A percentile compares a stretch with the other conserved stretches of the same genome.
Conservation (phyloP, 2,888 invertebrate genomes). For the Rapana venosa region DNA sequence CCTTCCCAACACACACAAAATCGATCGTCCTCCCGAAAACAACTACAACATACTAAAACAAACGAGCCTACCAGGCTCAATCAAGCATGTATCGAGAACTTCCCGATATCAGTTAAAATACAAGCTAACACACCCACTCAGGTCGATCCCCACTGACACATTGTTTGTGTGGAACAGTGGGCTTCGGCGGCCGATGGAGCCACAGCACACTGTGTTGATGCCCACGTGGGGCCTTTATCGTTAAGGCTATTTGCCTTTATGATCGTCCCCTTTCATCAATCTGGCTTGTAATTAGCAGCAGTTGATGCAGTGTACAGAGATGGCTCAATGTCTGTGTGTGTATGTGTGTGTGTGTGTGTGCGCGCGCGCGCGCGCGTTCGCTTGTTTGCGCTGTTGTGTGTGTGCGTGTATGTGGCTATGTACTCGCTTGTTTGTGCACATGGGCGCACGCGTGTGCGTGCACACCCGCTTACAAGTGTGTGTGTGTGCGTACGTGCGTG, state of each 20-base stretch:
- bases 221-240: not conserved
- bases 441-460: conserved; percentile 2
- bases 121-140: not conserved
- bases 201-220: not conserved
- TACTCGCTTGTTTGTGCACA: not conserved
- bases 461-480: not conserved
- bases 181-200: not conserved
- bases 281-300: too few relatives aligned
- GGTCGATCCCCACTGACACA: not conserved
- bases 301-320: too few relatives aligned
- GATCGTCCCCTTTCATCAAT: not conserved
- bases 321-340: not conserved
- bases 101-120: not conserved
- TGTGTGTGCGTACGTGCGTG: not conserved
- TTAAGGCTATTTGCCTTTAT: not conserved
- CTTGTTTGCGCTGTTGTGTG: not conserved
- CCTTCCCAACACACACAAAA: not conserved
- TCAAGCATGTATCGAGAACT: too few relatives aligned
- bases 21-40: not conserved
- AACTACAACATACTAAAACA: too few relatives aligned
- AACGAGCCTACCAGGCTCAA: too few relatives aligned
- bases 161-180: not conserved
- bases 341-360: not conserved
- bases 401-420: conserved; percentile 15
- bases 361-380: not conserved